Conservation (phyloP, 2,797 vertebrate genomes). For the Siniperca scherzeri region DNA sequence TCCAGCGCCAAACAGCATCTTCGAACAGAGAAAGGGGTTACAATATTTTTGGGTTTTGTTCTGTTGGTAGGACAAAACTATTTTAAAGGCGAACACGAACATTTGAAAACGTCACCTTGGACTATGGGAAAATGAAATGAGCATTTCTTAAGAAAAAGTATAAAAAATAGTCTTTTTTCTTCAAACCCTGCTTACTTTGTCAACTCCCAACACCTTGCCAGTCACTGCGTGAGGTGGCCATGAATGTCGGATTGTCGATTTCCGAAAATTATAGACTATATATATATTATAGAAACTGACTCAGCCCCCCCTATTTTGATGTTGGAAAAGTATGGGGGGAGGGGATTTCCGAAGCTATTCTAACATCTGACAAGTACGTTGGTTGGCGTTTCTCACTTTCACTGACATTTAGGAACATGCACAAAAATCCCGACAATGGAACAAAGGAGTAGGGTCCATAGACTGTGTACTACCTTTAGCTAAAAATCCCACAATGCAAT, state of each 20-base stretch:
- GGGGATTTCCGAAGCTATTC: too few species aligned
- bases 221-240: not conserved
- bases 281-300: too few species aligned
- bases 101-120: not conserved
- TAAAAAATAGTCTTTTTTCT: not conserved
- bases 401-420: not conserved
- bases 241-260: not conserved
- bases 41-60: not conserved
- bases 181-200: not conserved
- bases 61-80: not conserved
- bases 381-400: too few species aligned
- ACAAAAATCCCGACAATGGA: not conserved
- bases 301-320: too few species aligned
- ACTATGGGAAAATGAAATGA: not conserved
- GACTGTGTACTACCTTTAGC: too few species aligned
- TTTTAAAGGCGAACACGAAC: not conserved
- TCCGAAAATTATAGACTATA: too few species aligned
- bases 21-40: not conserved
- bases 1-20: not conserved
- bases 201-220: constrained; percentile 2
- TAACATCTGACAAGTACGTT: too few species aligned
- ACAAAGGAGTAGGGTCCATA: not conserved
- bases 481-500: too few species aligned
- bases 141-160: not conserved
- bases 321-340: too few species aligned